These are phyloP conservation scores for Drosophila neotestacea DNA, from an alignment of 2,888 invertebrate species.

Conservation along the genomic window DNA sequence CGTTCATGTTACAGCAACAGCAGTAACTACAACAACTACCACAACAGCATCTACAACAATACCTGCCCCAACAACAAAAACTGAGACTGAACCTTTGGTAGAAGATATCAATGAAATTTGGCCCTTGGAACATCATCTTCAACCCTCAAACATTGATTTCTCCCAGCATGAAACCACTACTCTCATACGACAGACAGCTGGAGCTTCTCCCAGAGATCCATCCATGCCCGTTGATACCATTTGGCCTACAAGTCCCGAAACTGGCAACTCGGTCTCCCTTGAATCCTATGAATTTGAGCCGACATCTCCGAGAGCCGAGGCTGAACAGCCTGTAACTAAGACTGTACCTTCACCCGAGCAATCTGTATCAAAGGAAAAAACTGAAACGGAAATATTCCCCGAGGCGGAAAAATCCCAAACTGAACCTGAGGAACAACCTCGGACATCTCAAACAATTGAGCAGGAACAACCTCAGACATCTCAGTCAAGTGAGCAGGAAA, in stretches of 20 bases:
- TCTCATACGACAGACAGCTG: constrained; percentile 37
- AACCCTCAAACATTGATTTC: constrained; percentile 80
- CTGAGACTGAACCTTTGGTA: constrained; percentile 50
- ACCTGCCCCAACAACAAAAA: constrained; percentile 44
- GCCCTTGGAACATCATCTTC: constrained; percentile 83
- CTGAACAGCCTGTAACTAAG: constrained; percentile 15
- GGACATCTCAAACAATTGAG: not conserved
- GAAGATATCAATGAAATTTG: constrained; percentile 84
- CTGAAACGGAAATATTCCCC: constrained; percentile 41
- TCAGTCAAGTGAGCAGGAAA: not conserved
- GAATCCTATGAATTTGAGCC: constrained; percentile 81
- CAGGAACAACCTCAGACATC: not conserved
- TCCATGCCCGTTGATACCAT: constrained; percentile 69
- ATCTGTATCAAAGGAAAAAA: constrained; percentile 18
- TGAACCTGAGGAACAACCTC: not conserved
- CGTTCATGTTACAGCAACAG: constrained; percentile 77
- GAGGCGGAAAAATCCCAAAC: constrained; percentile 31
- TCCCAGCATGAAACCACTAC: constrained; percentile 64
- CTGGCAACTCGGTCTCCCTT: constrained; percentile 80
- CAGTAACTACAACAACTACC: constrained; percentile 51
- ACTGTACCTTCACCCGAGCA: constrained; percentile 17
- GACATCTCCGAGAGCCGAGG: constrained; percentile 13
- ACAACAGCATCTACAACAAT: constrained; percentile 36
- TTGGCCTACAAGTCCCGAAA: constrained; percentile 83
- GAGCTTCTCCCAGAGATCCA: constrained; percentile 22